Conservation (phyloP, 2,113 vertebrate genomes). For the Abramis brama region DNA sequence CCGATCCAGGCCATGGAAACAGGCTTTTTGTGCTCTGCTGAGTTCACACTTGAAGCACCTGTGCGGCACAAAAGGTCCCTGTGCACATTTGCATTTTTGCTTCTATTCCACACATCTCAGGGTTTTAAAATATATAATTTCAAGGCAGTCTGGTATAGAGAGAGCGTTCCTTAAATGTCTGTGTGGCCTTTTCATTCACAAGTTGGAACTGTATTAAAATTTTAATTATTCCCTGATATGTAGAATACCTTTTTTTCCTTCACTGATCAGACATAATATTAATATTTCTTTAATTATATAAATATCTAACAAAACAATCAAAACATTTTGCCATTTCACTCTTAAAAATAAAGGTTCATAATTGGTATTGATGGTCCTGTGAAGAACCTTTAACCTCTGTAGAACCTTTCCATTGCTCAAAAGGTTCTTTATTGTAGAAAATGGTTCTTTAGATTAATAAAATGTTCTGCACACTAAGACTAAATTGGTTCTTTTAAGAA, state of each 20-base stretch:
- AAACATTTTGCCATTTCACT: neutral
- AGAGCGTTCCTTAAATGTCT: neutral
- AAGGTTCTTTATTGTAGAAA: neutral
- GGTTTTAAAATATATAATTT: neutral
- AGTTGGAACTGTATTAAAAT: neutral
- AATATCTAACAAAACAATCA: neutral
- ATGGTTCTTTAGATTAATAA: neutral
- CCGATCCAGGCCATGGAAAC: slow-evolving; percentile 16
- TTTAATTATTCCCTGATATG: neutral
- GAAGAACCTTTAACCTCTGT: neutral
- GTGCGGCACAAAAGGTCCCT: neutral
- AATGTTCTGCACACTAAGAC: neutral
- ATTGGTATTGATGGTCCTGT: neutral
- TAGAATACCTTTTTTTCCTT: neutral
- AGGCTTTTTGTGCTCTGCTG: slow-evolving; percentile 24
- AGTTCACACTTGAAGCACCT: slow-evolving; percentile 27
- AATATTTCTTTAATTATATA: neutral
- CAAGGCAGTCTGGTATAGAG: neutral
- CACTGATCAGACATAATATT: neutral
- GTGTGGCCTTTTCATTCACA: neutral
- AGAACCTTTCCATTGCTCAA: neutral
- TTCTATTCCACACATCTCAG: neutral
- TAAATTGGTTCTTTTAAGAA: neutral
- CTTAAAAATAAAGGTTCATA: neutral
- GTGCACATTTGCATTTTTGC: neutral